Conservation (phyloP, 2,888 invertebrate species). For the Apamea sordens region DNA sequence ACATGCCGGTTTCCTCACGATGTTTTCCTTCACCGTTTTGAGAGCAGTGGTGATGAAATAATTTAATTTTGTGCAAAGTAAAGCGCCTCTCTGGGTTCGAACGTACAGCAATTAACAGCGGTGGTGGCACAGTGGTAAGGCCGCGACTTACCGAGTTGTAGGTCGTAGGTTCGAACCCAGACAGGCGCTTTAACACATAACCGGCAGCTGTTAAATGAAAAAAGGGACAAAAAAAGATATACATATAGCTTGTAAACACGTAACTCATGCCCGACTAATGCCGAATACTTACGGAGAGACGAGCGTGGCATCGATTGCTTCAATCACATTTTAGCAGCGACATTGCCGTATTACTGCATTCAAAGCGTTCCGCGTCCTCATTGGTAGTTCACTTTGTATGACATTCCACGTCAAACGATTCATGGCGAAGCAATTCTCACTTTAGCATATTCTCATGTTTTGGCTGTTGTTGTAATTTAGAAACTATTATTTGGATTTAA, state of each 20-base stretch:
- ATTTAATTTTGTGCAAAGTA: too few relatives aligned
- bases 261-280: too few relatives aligned
- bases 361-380: constrained; percentile 20
- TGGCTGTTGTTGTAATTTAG: not conserved
- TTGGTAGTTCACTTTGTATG: constrained; percentile 1
- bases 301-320: constrained; percentile 28
- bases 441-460: constrained; percentile 15
- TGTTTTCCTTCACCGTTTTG: too few relatives aligned
- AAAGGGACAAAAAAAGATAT: not conserved
- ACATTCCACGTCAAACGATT: constrained; percentile 1
- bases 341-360: constrained; percentile 16
- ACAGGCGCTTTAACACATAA: too few relatives aligned
- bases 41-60: too few relatives aligned
- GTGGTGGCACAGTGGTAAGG: too few relatives aligned
- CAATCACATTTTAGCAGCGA: constrained; percentile 43
- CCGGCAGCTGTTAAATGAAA: not conserved
- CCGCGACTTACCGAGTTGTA: too few relatives aligned
- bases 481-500: not conserved
- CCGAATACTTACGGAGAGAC: not conserved
- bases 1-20: too few relatives aligned
- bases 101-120: too few relatives aligned
- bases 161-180: too few relatives aligned
- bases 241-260: not conserved
- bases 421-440: constrained; percentile 4
- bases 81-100: too few relatives aligned